A percentile compares a stretch with the other conserved stretches of the same genome.
Evolutionary conservation across 2,888 invertebrate species (phyloP).

Genomic region (Vesta saturnalis): DNA sequence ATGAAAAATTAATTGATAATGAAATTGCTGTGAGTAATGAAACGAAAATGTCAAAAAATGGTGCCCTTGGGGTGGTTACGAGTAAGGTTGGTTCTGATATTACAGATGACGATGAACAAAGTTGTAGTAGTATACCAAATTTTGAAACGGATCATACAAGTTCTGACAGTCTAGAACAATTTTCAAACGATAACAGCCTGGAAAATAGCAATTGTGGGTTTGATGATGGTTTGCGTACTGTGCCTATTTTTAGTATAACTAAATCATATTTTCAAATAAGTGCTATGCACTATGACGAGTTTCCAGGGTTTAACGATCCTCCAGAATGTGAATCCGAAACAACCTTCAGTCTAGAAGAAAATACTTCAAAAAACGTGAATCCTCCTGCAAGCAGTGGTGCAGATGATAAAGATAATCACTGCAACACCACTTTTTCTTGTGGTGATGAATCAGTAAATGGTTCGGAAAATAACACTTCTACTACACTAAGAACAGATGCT

Average conservation of each 20-base stretch:
- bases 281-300: no score
- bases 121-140: conserved; percentile 6
- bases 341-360: neutral
- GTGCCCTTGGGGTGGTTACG: no score
- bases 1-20: no score
- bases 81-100: no score
- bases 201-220: neutral
- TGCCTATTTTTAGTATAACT: neutral
- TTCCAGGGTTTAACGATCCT: no score
- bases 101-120: neutral
- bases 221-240: neutral
- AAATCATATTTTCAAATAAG: neutral
- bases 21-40: no score
- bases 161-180: conserved; percentile 9
- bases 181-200: neutral
- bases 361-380: neutral
- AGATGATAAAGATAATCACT: conserved; percentile 2
- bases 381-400: conserved; percentile 13
- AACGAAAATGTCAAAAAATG: no score
- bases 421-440: neutral
- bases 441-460: neutral
- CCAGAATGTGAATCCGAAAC: no score
- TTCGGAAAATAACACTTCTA: neutral
- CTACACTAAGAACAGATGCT: neutral
- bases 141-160: conserved; percentile 8